Percentiles rank a stretch among this genome's conserved stretches.
Conservation (phyloP, 2,113 vertebrate genomes). For the Turnix velox region DNA sequence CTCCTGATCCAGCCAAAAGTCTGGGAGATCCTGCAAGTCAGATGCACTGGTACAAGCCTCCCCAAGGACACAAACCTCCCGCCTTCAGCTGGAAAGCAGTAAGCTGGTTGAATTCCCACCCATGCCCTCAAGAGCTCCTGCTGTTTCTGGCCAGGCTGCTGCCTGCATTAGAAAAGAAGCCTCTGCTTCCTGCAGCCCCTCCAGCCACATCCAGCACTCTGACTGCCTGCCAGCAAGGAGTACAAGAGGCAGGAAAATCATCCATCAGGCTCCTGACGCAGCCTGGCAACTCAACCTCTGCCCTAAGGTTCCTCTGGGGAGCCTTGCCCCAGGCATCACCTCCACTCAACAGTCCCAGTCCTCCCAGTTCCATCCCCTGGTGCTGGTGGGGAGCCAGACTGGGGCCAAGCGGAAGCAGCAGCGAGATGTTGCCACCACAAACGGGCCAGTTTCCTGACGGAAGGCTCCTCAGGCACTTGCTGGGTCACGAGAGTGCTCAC, state of each 20-base stretch:
- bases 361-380: background rate
- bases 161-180: background rate
- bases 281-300: background rate
- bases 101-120: background rate
- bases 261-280: background rate
- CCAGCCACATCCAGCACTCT: background rate
- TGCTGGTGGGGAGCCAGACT: background rate
- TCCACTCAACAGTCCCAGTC: background rate
- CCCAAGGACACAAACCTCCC: background rate
- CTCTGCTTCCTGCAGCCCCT: background rate
- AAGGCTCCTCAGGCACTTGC: background rate
- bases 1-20: background rate
- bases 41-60: background rate
- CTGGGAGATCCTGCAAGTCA: background rate
- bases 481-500: fast-evolving
- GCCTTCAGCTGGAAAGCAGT: background rate
- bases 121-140: background rate
- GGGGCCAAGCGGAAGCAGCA: background rate
- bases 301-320: background rate
- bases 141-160: background rate
- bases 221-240: background rate
- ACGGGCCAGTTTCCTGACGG: background rate
- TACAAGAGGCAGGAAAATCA: background rate
- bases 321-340: background rate
- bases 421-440: background rate